phyloP scores from a whole-genome alignment of 2,797 vertebrate species.

The Leptodactylus fallax region DNA sequence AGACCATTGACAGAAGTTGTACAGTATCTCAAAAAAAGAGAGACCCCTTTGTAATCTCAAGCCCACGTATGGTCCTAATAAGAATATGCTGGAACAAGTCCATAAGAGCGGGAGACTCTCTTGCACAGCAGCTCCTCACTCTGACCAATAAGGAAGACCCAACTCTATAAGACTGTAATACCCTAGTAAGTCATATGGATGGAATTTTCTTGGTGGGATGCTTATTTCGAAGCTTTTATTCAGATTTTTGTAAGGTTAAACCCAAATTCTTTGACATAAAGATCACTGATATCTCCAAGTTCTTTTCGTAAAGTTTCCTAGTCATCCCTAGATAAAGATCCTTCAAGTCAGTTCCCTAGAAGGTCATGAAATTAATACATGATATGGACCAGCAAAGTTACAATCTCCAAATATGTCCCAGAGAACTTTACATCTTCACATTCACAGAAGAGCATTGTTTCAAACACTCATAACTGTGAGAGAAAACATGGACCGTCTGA shows the following conservation, averaged over 20 bases:
- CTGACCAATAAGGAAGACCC: background rate
- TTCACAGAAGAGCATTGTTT: background rate
- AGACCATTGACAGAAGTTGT: too few relatives aligned
- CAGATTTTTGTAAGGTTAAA: background rate
- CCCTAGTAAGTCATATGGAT: too few relatives aligned
- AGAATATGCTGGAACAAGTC: too few relatives aligned
- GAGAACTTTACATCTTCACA: constrained; percentile 6
- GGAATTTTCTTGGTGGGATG: background rate
- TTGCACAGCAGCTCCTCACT: too few relatives aligned
- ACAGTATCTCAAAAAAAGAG: too few relatives aligned
- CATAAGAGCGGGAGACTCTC: too few relatives aligned
- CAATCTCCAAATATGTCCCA: constrained; percentile 5
- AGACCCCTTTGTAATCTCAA: too few relatives aligned
- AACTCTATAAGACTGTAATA: too few relatives aligned
- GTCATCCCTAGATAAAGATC: background rate
- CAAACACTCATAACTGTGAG: constrained; percentile 17
- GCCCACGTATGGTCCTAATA: too few relatives aligned
- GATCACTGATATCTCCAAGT: background rate
- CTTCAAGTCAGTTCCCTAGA: constrained; percentile 10
- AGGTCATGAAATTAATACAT: background rate
- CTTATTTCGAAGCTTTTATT: background rate
- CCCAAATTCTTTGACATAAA: background rate
- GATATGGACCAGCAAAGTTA: constrained; percentile 13
- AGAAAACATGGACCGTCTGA: constrained; percentile 33
- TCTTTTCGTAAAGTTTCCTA: background rate